phyloP scores from a whole-genome alignment of 2,797 vertebrate genomes.

The Melanotaenia nigrans region DNA sequence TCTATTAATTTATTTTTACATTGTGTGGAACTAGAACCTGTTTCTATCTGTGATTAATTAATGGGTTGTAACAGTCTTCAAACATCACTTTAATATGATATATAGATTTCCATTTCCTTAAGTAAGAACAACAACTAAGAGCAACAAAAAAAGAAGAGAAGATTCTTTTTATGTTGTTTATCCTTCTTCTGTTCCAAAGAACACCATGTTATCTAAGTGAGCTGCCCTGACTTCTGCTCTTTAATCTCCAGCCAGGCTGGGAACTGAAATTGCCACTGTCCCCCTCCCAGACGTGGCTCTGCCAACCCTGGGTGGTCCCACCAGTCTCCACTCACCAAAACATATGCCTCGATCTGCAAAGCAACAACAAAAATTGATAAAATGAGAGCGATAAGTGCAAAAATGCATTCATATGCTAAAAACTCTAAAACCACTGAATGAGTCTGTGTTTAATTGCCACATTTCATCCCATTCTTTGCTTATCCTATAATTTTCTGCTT shows the following conservation, averaged over 20 bases:
- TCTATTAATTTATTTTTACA: too few species aligned
- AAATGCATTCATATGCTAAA: constrained; percentile 40
- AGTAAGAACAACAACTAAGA: not conserved
- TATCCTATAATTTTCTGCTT: constrained; percentile 67
- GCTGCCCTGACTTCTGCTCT: constrained; percentile 72
- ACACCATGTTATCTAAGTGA: constrained; percentile 80
- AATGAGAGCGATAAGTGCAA: constrained; percentile 26
- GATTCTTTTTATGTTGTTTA: constrained; percentile 75
- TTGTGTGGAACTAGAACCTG: not conserved
- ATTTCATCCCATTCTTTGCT: constrained; percentile 30
- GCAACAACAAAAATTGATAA: constrained; percentile 28
- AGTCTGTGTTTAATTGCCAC: constrained; percentile 19
- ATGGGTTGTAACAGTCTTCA: not conserved
- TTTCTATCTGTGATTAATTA: not conserved
- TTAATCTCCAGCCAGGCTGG: constrained; percentile 74
- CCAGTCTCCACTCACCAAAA: constrained; percentile 89
- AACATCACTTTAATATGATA: constrained; percentile 41
- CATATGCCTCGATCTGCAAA: constrained; percentile 89
- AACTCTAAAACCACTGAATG: constrained; percentile 26
- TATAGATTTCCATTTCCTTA: constrained; percentile 7
- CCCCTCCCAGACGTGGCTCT: constrained; percentile 41
- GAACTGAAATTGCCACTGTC: constrained; percentile 72
- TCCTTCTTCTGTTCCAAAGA: constrained; percentile 61
- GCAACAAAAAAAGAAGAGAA: constrained; percentile 16
- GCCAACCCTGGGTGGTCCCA: constrained; percentile 74